These are phyloP conservation scores for Heterotilapia buettikoferi DNA, from an alignment of 2,113 vertebrate species.

Conservation along the genomic window DNA sequence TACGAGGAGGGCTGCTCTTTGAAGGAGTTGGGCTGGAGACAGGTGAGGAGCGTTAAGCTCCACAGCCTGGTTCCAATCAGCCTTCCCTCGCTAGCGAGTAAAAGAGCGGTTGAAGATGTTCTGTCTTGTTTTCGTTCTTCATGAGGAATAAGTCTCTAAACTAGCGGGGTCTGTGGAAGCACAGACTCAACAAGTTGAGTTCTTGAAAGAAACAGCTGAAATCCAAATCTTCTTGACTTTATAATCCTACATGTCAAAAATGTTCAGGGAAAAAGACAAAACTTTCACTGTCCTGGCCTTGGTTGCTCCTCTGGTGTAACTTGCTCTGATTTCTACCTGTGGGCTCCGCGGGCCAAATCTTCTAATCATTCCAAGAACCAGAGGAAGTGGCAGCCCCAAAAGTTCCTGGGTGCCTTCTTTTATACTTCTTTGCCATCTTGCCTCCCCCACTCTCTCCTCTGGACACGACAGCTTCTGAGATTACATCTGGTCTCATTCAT, in stretches of 20 bases:
- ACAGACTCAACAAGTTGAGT: too few species aligned
- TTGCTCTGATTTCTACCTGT: neutral
- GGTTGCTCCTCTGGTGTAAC: neutral
- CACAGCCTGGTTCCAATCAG: too few species aligned
- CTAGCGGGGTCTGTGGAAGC: too few species aligned
- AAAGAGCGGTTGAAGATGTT: too few species aligned
- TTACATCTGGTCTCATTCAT: rapidly evolving
- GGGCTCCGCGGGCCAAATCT: neutral
- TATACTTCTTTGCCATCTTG: rapidly evolving
- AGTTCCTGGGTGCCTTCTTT: neutral
- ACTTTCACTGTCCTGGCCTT: rapidly evolving
- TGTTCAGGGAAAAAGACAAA: neutral
- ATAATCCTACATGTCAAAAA: neutral
- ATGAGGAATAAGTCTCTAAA: too few species aligned
- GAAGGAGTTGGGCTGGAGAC: too few species aligned
- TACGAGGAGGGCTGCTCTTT: too few species aligned
- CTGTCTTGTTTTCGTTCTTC: too few species aligned
- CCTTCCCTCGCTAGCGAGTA: too few species aligned
- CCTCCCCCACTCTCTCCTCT: neutral
- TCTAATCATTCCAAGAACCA: neutral
- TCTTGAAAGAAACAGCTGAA: neutral
- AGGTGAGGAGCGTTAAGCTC: too few species aligned
- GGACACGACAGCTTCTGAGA: neutral
- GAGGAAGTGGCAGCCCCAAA: neutral
- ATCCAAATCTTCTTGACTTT: neutral